phyloP scores from a whole-genome alignment of 2,797 vertebrate species.

The Sternarchorhynchus goeldii region DNA sequence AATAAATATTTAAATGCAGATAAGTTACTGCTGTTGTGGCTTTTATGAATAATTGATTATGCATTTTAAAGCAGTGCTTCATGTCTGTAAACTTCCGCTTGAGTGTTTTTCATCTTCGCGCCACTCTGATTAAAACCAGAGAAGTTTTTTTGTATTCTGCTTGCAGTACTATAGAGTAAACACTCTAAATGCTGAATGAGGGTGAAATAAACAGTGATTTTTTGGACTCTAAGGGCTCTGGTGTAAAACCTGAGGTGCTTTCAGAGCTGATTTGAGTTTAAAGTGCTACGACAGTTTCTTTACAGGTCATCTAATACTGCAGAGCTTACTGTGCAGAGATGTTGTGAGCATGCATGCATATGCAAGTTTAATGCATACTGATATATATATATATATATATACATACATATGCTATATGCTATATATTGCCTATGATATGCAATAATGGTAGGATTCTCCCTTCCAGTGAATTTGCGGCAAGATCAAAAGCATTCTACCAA shows the following conservation, averaged over 20 bases:
- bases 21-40: conserved; percentile 28
- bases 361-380: neutral
- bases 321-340: neutral
- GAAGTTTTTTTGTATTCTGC: neutral
- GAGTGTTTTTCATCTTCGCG: neutral
- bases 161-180: neutral
- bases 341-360: neutral
- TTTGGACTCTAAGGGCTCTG: neutral
- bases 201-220: neutral
- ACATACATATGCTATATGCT: too few species aligned
- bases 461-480: neutral
- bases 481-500: neutral
- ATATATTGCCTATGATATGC: too few species aligned
- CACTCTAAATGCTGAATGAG: neutral
- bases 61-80: conserved; percentile 22
- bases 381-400: neutral
- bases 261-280: conserved; percentile 4
- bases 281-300: neutral
- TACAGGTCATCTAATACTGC: neutral
- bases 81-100: conserved; percentile 12
- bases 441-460: too few species aligned
- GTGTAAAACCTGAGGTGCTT: neutral
- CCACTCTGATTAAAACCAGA: conserved; percentile 17
- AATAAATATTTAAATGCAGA: conserved; percentile 35
- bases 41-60: conserved; percentile 36